Percentiles rank a stretch among this genome's conserved stretches.
These are phyloP conservation scores for Lichenostomus cassidix DNA, from an alignment of 2,113 vertebrate species.

Conservation along the genomic window DNA sequence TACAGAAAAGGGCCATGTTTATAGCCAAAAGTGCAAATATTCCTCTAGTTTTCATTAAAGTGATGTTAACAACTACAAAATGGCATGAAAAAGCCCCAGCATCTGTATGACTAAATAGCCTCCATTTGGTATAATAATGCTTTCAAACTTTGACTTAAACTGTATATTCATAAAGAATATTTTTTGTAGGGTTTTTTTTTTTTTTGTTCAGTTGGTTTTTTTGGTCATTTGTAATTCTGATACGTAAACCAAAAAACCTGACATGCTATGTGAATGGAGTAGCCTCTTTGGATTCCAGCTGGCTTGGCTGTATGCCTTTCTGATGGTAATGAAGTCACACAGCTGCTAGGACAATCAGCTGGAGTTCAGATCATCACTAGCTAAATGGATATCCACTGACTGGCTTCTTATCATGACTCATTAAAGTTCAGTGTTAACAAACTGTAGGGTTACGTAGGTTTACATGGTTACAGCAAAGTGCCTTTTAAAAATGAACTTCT, in stretches of 20 bases:
- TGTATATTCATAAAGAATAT: constrained; percentile 46
- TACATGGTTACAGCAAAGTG: constrained; percentile 67
- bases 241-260: constrained; percentile 65
- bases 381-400: constrained; percentile 78
- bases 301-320: constrained; percentile 81
- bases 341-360: constrained; percentile 84
- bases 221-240: constrained; percentile 69
- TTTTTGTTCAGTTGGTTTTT: not conserved
- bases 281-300: constrained; percentile 79
- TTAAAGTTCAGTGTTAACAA: constrained; percentile 73
- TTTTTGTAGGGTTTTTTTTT: not conserved
- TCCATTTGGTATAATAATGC: constrained; percentile 47
- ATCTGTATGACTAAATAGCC: constrained; percentile 28
- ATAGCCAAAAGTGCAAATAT: constrained; percentile 59
- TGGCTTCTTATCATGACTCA: constrained; percentile 77
- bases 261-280: constrained; percentile 68
- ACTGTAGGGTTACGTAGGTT: constrained; percentile 63
- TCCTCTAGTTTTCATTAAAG: constrained; percentile 56
- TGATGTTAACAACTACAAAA: constrained; percentile 30
- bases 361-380: constrained; percentile 77
- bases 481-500: constrained; percentile 70
- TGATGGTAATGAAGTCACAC: constrained; percentile 83
- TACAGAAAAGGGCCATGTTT: constrained; percentile 57
- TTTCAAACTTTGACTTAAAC: constrained; percentile 56
- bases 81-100: constrained; percentile 35